Conservation (phyloP, 2,113 vertebrate species). For the Centropus unirufus region DNA sequence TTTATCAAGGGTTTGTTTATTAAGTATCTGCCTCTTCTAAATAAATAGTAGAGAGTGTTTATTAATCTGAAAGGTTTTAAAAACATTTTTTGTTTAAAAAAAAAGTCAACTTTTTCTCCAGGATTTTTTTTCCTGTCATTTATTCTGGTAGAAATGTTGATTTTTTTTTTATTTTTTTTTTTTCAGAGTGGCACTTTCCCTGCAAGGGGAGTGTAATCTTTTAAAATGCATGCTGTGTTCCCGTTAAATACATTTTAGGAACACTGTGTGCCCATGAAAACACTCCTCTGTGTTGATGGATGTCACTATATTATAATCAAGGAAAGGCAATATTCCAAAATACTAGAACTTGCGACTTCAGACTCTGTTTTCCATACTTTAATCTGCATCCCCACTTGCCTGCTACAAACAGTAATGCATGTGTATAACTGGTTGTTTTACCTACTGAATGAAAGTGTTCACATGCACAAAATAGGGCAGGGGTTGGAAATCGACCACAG, state of each 20-base stretch:
- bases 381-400: rapidly evolving
- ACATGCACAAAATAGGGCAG: rapidly evolving
- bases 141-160: not conserved
- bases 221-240: not conserved
- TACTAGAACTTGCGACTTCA: not conserved
- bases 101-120: not conserved
- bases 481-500: rapidly evolving
- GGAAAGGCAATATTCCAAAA: not conserved
- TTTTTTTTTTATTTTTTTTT: not conserved
- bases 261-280: not conserved
- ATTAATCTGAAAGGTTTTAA: not conserved
- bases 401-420: rapidly evolving
- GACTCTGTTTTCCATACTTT: rapidly evolving
- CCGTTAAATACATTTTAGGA: not conserved
- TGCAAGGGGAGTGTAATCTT: not conserved
- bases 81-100: not conserved
- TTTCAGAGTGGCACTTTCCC: not conserved
- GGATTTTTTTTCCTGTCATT: not conserved
- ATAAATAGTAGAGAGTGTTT: not conserved
- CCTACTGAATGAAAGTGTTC: not conserved
- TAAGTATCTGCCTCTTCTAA: not conserved
- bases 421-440: rapidly evolving
- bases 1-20: not conserved
- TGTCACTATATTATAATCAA: not conserved
- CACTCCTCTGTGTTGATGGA: not conserved